phyloP scores from a whole-genome alignment of 2,888 invertebrate genomes.

The Cheilosia urbana region DNA sequence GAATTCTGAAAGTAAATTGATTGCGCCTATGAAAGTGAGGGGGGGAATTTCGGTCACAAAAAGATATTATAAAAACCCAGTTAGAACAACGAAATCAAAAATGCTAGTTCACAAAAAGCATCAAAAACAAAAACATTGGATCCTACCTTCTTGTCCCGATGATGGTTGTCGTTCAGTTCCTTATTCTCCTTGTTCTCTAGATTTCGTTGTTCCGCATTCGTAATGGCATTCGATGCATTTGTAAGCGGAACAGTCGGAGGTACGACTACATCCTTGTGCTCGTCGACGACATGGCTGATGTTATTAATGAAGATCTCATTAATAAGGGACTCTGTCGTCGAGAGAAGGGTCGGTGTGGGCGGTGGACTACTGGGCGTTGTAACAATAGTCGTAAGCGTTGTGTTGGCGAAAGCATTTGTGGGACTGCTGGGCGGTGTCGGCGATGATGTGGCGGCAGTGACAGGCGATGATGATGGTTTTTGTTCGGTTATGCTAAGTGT shows the following conservation, averaged over 20 bases:
- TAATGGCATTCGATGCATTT: conserved; percentile 77
- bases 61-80: neutral
- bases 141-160: conserved; percentile 80
- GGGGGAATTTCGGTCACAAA: neutral
- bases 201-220: conserved; percentile 80
- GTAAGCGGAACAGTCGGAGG: conserved; percentile 50
- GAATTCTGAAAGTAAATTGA: conserved; percentile 84
- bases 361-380: conserved; percentile 72
- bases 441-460: conserved; percentile 65
- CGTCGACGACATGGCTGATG: conserved; percentile 79
- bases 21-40: conserved; percentile 31
- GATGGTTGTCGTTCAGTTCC: conserved; percentile 79
- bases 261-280: conserved; percentile 70
- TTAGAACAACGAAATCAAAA: conserved; percentile 11
- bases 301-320: conserved; percentile 83
- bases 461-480: conserved; percentile 81
- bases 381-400: conserved; percentile 76
- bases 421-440: conserved; percentile 74
- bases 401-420: conserved; percentile 72
- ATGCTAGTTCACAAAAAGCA: conserved; percentile 9
- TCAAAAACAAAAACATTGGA: conserved; percentile 1
- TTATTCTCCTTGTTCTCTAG: conserved; percentile 71
- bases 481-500: conserved; percentile 87
- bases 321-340: conserved; percentile 82
- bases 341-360: conserved; percentile 78